Evolutionary conservation across 2,113 vertebrate genomes (phyloP).

Genomic region (Trichomycterus rosablanca): DNA sequence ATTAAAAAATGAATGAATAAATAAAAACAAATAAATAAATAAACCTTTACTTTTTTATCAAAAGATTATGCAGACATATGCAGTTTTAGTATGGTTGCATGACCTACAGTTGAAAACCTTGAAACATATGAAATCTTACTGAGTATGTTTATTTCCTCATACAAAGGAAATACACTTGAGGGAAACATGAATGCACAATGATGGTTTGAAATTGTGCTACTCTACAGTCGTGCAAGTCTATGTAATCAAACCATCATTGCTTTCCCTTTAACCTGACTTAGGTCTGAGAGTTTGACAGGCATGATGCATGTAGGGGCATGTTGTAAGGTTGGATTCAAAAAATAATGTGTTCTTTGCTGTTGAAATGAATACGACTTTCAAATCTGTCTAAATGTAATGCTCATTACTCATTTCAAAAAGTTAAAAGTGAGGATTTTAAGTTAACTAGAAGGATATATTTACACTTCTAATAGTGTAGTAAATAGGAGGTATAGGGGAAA

Average conservation of each 20-base stretch:
- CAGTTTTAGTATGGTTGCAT: too few species aligned
- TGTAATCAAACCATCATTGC: constrained; percentile 4
- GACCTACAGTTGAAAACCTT: too few species aligned
- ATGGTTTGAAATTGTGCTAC: not conserved
- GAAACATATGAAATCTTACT: too few species aligned
- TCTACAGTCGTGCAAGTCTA: not conserved
- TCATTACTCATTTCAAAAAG: not conserved
- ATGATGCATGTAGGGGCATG: constrained; percentile 5
- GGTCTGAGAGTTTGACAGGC: not conserved
- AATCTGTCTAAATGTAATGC: not conserved
- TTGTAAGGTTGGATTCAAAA: not conserved
- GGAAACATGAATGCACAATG: constrained; percentile 13
- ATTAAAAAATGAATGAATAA: too few species aligned
- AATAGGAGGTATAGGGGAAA: too few species aligned
- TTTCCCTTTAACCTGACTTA: not conserved
- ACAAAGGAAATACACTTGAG: not conserved
- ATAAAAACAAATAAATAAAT: too few species aligned
- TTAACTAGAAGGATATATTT: too few species aligned
- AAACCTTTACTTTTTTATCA: too few species aligned
- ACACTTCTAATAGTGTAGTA: too few species aligned
- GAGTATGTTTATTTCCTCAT: not conserved
- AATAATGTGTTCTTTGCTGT: too few species aligned
- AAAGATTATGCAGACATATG: too few species aligned
- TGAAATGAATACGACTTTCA: not conserved
- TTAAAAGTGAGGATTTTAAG: too few species aligned